Evolutionary conservation across 2,888 invertebrate species (phyloP).

Genomic region (Marronus borbonicus): DNA sequence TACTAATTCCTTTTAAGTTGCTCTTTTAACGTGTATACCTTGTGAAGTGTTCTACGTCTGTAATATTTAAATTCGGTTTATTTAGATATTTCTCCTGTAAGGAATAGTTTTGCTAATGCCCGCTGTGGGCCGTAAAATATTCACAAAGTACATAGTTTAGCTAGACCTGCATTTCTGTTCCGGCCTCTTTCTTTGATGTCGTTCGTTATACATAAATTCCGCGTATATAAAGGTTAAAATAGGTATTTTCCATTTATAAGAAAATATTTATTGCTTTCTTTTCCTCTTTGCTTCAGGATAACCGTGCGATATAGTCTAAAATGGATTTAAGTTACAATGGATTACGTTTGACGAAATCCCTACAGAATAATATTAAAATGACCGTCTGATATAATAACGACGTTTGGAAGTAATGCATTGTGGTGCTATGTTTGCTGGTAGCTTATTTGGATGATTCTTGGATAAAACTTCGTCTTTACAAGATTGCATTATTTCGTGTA

Average conservation of each 20-base stretch:
- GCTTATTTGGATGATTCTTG: no score
- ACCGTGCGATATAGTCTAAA: background rate
- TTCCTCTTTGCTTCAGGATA: background rate
- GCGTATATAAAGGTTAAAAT: constrained; percentile 8
- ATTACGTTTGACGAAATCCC: background rate
- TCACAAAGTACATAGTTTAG: background rate
- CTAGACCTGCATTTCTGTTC: background rate
- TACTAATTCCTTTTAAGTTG: no score
- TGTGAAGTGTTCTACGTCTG: no score
- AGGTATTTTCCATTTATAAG: constrained; percentile 15
- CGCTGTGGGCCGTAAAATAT: background rate
- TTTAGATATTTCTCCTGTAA: no score
- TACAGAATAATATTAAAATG: background rate
- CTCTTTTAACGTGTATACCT: no score
- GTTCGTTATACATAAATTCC: constrained; percentile 4
- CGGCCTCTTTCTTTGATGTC: constrained; percentile 1
- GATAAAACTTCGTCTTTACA: no score
- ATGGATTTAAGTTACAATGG: background rate
- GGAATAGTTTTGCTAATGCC: no score
- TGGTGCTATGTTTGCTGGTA: no score
- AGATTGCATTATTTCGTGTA: no score
- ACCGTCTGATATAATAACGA: no score
- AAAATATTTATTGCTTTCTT: constrained; percentile 8
- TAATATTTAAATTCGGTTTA: no score
- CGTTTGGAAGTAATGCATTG: no score